Evolutionary conservation across 1,140 invertebrate genomes (phyloP).

Genomic region (Tetramorium simillimum): DNA sequence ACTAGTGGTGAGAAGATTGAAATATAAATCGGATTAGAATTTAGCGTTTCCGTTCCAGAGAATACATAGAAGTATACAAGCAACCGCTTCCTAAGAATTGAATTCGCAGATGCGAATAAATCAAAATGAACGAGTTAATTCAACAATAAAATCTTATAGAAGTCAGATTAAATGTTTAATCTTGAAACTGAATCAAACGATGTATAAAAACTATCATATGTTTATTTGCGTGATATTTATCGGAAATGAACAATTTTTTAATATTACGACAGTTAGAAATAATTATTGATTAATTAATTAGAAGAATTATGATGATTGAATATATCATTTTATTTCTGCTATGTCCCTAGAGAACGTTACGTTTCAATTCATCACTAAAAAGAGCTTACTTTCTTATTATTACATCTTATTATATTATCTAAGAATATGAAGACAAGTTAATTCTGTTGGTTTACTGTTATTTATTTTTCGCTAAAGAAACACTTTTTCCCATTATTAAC

Average conservation of each 20-base stretch:
- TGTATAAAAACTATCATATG: neutral
- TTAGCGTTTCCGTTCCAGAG: neutral
- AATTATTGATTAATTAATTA: no score
- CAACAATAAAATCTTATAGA: neutral
- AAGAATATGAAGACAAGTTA: neutral
- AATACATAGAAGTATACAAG: neutral
- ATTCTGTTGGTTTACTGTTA: neutral
- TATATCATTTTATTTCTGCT: no score
- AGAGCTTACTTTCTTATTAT: neutral
- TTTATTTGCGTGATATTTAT: no score
- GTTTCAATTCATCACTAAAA: no score
- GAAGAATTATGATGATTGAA: no score
- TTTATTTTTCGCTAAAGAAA: conserved; percentile 8
- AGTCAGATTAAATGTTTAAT: neutral
- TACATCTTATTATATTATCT: neutral
- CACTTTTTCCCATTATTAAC: neutral
- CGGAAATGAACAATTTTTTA: no score
- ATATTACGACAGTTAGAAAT: no score
- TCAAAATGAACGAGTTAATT: neutral
- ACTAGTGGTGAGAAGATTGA: neutral
- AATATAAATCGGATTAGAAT: conserved; percentile 25
- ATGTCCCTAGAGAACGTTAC: no score
- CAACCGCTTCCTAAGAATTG: neutral
- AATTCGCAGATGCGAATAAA: neutral
- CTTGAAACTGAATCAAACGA: neutral